These are phyloP conservation scores for Tragelaphus eurycerus DNA, from an alignment of 2,797 vertebrate species.

Conservation along the genomic window DNA sequence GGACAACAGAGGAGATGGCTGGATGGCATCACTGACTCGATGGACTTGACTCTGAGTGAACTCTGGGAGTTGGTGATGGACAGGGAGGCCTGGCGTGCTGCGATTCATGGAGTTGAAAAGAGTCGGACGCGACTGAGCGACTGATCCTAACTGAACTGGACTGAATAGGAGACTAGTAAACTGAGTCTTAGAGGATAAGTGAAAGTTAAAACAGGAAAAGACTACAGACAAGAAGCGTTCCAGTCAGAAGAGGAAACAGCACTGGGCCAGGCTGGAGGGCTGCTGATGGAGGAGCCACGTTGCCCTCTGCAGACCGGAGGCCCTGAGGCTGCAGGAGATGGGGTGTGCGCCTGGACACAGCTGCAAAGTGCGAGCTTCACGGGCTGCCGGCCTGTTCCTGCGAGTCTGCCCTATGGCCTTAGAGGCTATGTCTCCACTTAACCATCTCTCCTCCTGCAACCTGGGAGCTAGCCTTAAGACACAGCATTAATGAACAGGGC, in stretches of 20 bases:
- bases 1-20: too few relatives aligned
- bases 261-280: accelerated
- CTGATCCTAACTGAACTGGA: too few relatives aligned
- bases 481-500: neutral
- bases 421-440: accelerated
- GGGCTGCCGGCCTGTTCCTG: neutral
- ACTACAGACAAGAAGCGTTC: neutral
- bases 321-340: accelerated
- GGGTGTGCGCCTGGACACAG: accelerated
- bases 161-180: accelerated
- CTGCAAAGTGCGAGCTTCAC: accelerated
- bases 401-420: accelerated
- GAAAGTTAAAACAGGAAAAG: accelerated
- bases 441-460: neutral
- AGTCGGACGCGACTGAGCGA: too few relatives aligned
- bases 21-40: too few relatives aligned
- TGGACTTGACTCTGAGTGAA: accelerated
- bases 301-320: too few relatives aligned
- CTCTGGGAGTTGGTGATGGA: too few relatives aligned
- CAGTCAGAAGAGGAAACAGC: neutral
- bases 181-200: neutral
- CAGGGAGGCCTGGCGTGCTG: too few relatives aligned
- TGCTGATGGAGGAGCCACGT: accelerated
- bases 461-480: neutral
- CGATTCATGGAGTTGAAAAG: too few relatives aligned